Evolutionary conservation across 30 jellyfish, hydroid and myxozoan species (phyloP).

Genomic region (Chironex yamaguchii): DNA sequence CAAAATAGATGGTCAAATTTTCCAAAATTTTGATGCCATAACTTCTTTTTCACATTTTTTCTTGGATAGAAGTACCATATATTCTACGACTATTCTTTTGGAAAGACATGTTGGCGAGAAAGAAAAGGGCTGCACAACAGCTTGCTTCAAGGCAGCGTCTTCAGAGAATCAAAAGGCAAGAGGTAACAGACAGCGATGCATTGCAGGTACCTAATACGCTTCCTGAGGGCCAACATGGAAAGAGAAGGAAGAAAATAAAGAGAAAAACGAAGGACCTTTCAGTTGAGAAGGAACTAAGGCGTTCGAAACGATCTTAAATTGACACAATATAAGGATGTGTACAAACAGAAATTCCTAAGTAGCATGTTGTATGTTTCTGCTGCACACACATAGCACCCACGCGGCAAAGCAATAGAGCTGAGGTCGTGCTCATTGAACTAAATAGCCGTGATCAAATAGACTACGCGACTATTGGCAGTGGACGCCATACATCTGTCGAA

Average conservation of each 20-base stretch:
- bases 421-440: no score
- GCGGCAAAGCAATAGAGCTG: no score
- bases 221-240: slow-evolving; percentile 50
- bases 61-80: slow-evolving; percentile 98
- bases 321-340: no score
- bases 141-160: slow-evolving; percentile 6
- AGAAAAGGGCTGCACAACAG: slow-evolving; percentile 77
- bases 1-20: no score
- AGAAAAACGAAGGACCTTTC: slow-evolving; percentile 79
- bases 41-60: no score
- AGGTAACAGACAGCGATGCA: not conserved
- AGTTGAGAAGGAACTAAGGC: slow-evolving; percentile 70
- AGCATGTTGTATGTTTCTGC: no score
- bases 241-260: slow-evolving; percentile 53
- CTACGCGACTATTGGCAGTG: no score
- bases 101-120: slow-evolving; percentile 98
- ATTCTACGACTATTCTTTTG: slow-evolving; percentile 93
- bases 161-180: slow-evolving; percentile 61
- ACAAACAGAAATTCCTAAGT: no score
- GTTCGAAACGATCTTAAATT: slow-evolving; percentile 57
- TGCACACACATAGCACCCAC: no score
- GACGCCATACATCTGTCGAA: no score
- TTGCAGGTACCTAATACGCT: slow-evolving; percentile 22
- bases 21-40: no score
- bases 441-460: no score